Evolutionary conservation across 2,113 vertebrate species (phyloP).

Genomic region (Eudorcas thomsonii): DNA sequence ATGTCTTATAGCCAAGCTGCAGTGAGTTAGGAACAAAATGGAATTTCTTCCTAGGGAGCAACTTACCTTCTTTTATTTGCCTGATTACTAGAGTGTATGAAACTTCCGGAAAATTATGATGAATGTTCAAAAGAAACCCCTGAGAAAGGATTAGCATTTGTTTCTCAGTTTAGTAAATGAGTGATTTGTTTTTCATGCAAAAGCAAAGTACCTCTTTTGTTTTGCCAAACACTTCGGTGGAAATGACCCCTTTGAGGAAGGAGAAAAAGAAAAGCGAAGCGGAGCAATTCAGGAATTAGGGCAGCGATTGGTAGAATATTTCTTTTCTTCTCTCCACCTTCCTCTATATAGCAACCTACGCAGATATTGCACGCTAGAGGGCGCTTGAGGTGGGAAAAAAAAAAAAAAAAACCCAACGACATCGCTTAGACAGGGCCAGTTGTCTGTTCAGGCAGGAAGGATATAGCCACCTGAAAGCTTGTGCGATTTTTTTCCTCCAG

Average conservation of each 20-base stretch:
- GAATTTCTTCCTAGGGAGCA: conserved; percentile 65
- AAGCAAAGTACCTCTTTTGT: conserved; percentile 47
- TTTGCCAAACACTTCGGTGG: conserved; percentile 18
- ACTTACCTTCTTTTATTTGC: conserved; percentile 64
- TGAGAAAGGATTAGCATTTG: conserved; percentile 57
- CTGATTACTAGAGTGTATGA: conserved; percentile 41
- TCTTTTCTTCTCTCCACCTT: conserved; percentile 16
- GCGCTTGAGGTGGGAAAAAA: conserved; percentile 86
- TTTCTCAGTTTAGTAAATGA: conserved; percentile 61
- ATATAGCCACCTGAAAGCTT: conserved; percentile 13
- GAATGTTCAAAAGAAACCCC: conserved; percentile 58
- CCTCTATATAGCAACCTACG: conserved; percentile 65
- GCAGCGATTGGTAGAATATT: conserved; percentile 19
- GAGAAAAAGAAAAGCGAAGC: conserved; percentile 31
- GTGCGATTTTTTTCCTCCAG: neutral
- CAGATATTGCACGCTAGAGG: conserved; percentile 92
- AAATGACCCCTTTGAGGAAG: conserved; percentile 45
- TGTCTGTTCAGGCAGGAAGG: conserved; percentile 32
- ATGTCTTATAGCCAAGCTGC: neutral
- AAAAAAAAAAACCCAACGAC: conserved; percentile 56
- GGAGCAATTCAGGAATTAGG: conserved; percentile 42
- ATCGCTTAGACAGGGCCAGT: neutral
- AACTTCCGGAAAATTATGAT: conserved; percentile 51
- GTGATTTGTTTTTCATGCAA: conserved; percentile 55
- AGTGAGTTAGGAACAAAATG: conserved; percentile 27